Evolutionary conservation across 2,888 invertebrate genomes (phyloP), one percentile per base, ranked within the genome.

Genomic region (Unio delphinus): DNA sequence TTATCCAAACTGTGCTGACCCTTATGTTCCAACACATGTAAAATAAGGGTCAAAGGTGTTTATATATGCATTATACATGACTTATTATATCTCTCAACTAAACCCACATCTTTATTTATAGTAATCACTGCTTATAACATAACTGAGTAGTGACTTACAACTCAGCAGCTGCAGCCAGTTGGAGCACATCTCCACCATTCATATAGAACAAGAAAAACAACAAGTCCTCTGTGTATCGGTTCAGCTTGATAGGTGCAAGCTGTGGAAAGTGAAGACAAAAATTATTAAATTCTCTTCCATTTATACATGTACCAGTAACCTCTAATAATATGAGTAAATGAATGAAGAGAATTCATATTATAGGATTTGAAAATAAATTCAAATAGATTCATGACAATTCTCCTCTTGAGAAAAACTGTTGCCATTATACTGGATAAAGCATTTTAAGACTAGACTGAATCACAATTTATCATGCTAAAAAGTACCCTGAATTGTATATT

Each of bases 151-250:
- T 4, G 3, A 85, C 89, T 95, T 92, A 98, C 97, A 98, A 92
- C 93, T 98, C 98, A 79, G 95, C 94, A 87, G 99, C 99, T 82
- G 98, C 98, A 89, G 97, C 97, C 87, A 99, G 92, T 93, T 99
- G 99, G 92, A 99, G 94, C 86, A 97, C 95, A 92, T 99, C 99
- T 86, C 98, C 98, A 89, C 97, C 96, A 92, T 97, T 98, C 92
- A 97, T 98, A 92, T 99, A 99, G 92, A 99, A 99, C 92, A 99
- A 94, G 92, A 97, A 99, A 93, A 99, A 99, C 87, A 99, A 93
- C 89, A 99, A 93, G 92, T 99, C 99, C 92, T 99, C 99, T 91
- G 97, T 97, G 92, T 98, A 97, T 92, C 98, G 94, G 92, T 95
- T 96, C 91, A 99, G 93, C 92, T 97, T 96, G 91, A 99, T 94